phyloP scores from a whole-genome alignment of 92 coral and sea anemone genomes.

The Bergia sp. region DNA sequence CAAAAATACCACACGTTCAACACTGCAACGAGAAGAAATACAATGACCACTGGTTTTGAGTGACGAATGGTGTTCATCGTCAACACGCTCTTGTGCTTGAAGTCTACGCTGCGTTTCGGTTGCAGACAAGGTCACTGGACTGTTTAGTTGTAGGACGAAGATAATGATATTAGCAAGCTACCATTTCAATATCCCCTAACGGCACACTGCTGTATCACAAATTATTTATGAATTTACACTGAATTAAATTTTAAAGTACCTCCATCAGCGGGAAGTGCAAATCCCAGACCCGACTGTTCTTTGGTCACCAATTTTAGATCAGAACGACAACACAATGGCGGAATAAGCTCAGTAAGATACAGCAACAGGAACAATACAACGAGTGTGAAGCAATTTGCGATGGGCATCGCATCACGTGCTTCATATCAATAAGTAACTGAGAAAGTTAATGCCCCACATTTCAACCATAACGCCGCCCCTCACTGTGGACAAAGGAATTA shows the following conservation, averaged over 20 bases:
- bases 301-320: no score
- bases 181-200: not conserved
- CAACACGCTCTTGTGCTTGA: not conserved
- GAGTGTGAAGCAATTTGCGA: not conserved
- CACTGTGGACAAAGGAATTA: not conserved
- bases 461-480: not conserved
- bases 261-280: no score
- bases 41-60: constrained; percentile 17
- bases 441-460: not conserved
- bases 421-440: not conserved
- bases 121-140: not conserved
- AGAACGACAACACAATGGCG: no score
- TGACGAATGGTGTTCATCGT: constrained; percentile 7
- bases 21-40: constrained; percentile 11
- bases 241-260: no score
- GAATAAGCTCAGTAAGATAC: no score
- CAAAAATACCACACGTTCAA: constrained; percentile 35
- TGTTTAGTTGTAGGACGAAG: not conserved
- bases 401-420: not conserved
- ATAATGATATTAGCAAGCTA: no score
- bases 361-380: not conserved
- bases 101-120: not conserved
- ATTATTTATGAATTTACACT: no score
- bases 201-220: no score
- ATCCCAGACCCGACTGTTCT: no score